These are phyloP conservation scores for Phalacrocorax brasilianus DNA, from an alignment of 2,113 vertebrate species.

Conservation along the genomic window DNA sequence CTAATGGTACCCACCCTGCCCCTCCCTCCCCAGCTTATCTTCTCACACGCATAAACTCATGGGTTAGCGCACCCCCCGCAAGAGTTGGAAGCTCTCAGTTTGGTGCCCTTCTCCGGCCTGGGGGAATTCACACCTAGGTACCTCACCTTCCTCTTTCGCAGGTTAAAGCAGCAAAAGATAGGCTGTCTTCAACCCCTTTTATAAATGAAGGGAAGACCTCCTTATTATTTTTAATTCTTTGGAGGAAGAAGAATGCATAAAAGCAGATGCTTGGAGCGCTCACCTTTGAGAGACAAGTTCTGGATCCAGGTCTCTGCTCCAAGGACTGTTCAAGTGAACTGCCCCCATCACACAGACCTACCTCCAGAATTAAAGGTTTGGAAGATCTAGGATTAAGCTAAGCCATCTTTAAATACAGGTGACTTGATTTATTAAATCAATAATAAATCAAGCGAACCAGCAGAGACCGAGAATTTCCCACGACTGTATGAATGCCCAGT, in stretches of 20 bases:
- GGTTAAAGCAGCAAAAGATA: neutral
- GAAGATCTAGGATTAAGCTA: neutral
- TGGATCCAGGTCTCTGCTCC: neutral
- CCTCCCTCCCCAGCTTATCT: neutral
- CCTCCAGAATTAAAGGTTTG: neutral
- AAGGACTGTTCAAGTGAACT: neutral
- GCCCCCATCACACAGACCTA: neutral
- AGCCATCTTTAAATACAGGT: neutral
- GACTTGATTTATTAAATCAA: neutral
- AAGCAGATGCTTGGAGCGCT: neutral
- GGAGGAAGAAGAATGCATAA: neutral
- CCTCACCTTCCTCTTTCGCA: neutral
- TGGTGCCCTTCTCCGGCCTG: neutral
- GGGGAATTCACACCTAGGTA: neutral
- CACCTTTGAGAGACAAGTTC: neutral
- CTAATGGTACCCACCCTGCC: neutral
- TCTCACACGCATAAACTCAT: neutral
- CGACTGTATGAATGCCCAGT: neutral
- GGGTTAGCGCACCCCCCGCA: rapidly evolving
- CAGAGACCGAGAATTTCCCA: neutral
- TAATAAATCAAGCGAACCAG: neutral
- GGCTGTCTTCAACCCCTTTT: neutral
- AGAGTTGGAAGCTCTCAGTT: neutral
- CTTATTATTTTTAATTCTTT: neutral
- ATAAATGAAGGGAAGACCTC: neutral